Evolutionary conservation across 2,888 invertebrate genomes (phyloP), one percentile per base, ranked within the genome.

Genomic region (Ceriagrion tenellum): DNA sequence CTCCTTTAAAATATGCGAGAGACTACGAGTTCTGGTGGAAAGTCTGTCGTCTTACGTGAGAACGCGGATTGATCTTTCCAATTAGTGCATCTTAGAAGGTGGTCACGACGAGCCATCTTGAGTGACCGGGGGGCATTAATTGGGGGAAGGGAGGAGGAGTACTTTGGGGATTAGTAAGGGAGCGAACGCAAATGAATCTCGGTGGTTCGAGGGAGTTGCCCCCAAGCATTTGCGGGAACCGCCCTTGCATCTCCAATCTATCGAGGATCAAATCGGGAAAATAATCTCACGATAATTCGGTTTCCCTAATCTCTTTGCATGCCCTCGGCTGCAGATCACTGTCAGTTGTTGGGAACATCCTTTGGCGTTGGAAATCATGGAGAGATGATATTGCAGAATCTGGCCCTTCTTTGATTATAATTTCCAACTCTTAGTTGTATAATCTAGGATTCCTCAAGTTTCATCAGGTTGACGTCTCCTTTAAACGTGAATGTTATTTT

Each of bases 61-160:
- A 69, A 8, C 47, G 26, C 20, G 88, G n/a, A n/a, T 88, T 47
- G 2, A 8, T 47, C 47, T 8, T 47, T 40, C 40, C 4, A 13
- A 47, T 47, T 20, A 40, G 90, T 13, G 20, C n/a, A 30, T 13
- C 20, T 30, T 26, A 35, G 26, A 26, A 35, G 91, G 59, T 26
- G 40, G 91, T 91, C 91, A 91, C 91, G 91, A 91, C 23, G 47
- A 91, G 63, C 63, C 35, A 63, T 91, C 63, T 63, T 26, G 63
- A 63, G 35, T 23, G 90, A 90, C 56, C 90, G 90, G 59, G 59
- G 30, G 69, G 69, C 69, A 69, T 69, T 8, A 20, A 26, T 69
- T n/a, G n/a, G n/a, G n/a, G n/a, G n/a, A n/a, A n/a, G n/a, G n/a
- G n/a, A n/a, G n/a, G n/a, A n/a, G n/a, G n/a, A n/a, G n/a, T n/a